Conservation (phyloP, 2,113 vertebrate species). For the Xenopus borealis region DNA sequence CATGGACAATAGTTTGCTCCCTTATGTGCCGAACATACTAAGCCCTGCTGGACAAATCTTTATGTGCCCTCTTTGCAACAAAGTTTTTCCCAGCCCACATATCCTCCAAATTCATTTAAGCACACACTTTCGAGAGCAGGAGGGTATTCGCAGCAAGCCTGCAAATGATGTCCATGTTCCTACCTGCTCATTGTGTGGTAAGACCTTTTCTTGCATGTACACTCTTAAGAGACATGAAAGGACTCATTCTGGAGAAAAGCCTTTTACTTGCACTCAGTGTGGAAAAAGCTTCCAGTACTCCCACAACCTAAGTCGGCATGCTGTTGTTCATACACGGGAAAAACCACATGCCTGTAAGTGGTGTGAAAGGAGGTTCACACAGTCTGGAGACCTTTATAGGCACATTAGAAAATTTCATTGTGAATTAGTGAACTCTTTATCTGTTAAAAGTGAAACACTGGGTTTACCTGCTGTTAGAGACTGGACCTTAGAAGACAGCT, state of each 20-base stretch:
- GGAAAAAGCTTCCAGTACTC: constrained; percentile 99
- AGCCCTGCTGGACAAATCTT: constrained; percentile 95
- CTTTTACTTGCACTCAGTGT: constrained; percentile 98
- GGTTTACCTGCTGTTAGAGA: constrained; percentile 96
- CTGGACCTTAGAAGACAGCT: constrained; percentile 98
- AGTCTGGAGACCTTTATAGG: constrained; percentile 98
- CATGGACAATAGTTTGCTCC: constrained; percentile 89
- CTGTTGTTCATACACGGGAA: constrained; percentile 98
- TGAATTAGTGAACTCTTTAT: constrained; percentile 99
- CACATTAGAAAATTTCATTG: constrained; percentile 99
- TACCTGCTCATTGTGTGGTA: constrained; percentile 97
- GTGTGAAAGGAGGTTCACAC: constrained; percentile 98
- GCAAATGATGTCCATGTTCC: constrained; percentile 95
- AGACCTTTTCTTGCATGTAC: constrained; percentile 99
- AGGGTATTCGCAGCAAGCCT: constrained; percentile 93
- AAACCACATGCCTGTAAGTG: constrained; percentile 99
- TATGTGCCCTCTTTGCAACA: constrained; percentile 99
- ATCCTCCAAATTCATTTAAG: constrained; percentile 99
- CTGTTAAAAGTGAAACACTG: constrained; percentile 97
- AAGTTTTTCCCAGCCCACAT: constrained; percentile 97
- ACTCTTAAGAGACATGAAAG: constrained; percentile 98
- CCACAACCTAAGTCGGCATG: constrained; percentile 98
- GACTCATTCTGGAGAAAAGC: constrained; percentile 99
- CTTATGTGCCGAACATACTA: constrained; percentile 96
- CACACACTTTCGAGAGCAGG: constrained; percentile 99